phyloP scores from a whole-genome alignment of 2,888 invertebrate genomes.

The Erpobdella octoculata region DNA sequence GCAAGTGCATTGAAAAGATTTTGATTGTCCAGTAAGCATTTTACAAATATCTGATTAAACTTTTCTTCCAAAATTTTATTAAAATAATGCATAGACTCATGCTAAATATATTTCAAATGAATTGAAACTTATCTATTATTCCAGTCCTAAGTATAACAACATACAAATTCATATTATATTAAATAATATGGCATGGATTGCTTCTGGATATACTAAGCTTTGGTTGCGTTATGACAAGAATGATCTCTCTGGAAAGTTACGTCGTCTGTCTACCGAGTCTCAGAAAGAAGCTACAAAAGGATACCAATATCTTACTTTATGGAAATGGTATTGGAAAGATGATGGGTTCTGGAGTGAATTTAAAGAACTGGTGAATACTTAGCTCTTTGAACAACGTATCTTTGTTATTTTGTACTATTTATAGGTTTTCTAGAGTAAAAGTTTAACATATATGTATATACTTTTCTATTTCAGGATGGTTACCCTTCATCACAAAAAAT shows the following conservation, averaged over 20 bases:
- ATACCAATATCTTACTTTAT: constrained; percentile 12
- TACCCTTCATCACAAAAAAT: constrained; percentile 14
- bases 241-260: neutral
- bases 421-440: neutral
- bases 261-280: constrained; percentile 10
- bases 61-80: too few relatives aligned
- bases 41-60: too few relatives aligned
- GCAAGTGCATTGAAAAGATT: neutral
- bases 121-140: neutral
- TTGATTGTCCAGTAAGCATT: neutral
- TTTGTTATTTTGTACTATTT: neutral
- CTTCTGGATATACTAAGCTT: too few relatives aligned
- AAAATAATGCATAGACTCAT: neutral
- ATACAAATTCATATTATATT: neutral
- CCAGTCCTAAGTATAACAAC: neutral
- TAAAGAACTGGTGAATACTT: neutral
- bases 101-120: neutral
- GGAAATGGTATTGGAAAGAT: constrained; percentile 27
- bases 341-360: constrained; percentile 11
- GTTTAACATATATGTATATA: neutral
- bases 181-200: neutral
- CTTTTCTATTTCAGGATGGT: neutral
- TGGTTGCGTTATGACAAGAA: too few relatives aligned
- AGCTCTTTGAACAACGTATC: too few relatives aligned
- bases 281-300: neutral